phyloP scores from a whole-genome alignment of 2,113 vertebrate species.

The Ascaphus truei region DNA sequence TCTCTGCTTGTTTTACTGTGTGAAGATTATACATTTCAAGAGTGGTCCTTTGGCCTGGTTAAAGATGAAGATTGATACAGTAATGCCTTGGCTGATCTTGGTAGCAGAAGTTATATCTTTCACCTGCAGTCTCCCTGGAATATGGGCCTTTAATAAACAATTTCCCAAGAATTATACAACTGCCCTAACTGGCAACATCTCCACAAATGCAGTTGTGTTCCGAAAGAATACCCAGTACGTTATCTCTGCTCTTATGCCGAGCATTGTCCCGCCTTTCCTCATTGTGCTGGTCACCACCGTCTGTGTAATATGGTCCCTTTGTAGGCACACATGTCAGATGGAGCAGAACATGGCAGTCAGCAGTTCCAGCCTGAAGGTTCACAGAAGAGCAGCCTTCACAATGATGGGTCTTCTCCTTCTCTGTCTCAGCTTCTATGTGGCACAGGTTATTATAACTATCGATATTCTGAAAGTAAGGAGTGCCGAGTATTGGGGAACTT shows the following conservation, averaged over 20 bases:
- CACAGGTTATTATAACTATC: not conserved
- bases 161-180: not conserved
- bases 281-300: not conserved
- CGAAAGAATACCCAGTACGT: not conserved
- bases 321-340: not conserved
- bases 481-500: not conserved
- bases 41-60: not conserved
- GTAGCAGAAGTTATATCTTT: not conserved
- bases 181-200: not conserved
- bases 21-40: not conserved
- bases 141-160: not conserved
- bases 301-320: not conserved
- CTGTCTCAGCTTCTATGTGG: not conserved
- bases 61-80: not conserved
- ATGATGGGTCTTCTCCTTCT: not conserved
- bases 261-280: too few species aligned
- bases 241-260: not conserved
- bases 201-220: not conserved
- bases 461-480: not conserved
- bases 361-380: not conserved
- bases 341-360: not conserved
- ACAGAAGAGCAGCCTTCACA: not conserved
- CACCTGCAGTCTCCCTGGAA: not conserved
- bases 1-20: slow-evolving; percentile 3
- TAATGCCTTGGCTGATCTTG: not conserved